Conservation (phyloP, 2,888 invertebrate genomes). For the Mimas tiliae region DNA sequence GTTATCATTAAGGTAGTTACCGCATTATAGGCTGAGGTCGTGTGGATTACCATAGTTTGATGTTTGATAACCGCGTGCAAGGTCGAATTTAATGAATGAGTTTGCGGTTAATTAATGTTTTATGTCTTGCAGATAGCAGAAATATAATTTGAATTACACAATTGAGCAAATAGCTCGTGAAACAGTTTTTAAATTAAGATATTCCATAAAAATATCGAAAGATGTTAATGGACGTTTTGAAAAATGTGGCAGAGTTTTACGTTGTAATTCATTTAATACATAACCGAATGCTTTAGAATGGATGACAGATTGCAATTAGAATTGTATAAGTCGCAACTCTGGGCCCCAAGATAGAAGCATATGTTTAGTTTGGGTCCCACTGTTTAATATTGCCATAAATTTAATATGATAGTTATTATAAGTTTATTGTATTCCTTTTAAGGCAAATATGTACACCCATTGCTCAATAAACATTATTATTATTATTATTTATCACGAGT, state of each 20-base stretch:
- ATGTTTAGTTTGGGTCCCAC: no score
- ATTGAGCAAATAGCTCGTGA: no score
- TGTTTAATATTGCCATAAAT: no score
- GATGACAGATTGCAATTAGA: no score
- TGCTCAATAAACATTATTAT: no score
- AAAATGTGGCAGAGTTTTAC: neutral
- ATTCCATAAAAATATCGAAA: neutral
- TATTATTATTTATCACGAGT: neutral
- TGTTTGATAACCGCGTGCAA: slow-evolving; percentile 50
- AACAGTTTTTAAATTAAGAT: neutral
- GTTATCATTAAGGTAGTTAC: slow-evolving; percentile 54
- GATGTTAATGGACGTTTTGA: neutral
- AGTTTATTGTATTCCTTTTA: no score
- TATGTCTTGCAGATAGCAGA: neutral
- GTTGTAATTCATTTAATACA: neutral
- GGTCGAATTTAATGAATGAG: slow-evolving; percentile 40
- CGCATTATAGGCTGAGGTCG: slow-evolving; percentile 44
- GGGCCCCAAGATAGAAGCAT: no score
- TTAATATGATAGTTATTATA: no score
- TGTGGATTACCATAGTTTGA: slow-evolving; percentile 48
- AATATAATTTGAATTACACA: neutral
- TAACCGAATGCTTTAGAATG: neutral
- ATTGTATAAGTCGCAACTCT: no score
- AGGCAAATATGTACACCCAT: no score
- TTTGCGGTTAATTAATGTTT: slow-evolving; percentile 5